Evolutionary conservation across 1,140 invertebrate species (phyloP).

Genomic region (Drosophila bocki): DNA sequence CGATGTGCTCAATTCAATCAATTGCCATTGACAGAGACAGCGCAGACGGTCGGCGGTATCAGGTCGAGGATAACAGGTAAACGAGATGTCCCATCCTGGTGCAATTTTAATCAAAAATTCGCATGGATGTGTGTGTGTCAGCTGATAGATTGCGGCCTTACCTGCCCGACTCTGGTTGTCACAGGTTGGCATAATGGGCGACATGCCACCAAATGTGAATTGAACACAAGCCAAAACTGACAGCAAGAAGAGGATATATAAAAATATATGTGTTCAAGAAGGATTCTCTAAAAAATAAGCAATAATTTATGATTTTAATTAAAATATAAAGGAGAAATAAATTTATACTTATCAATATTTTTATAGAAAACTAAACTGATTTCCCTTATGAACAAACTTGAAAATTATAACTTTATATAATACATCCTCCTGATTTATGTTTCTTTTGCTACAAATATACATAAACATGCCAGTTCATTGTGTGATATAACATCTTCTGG

Average conservation of each 20-base stretch:
- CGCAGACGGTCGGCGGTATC: neutral
- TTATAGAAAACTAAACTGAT: neutral
- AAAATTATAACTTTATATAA: neutral
- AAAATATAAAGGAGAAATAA: neutral
- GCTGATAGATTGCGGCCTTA: slow-evolving; percentile 28
- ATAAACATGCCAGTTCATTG: neutral
- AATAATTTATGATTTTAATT: neutral
- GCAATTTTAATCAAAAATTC: slow-evolving; percentile 63
- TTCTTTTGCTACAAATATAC: neutral
- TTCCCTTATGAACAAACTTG: neutral
- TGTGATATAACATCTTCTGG: neutral
- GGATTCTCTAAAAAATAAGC: no score
- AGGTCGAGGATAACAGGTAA: slow-evolving; percentile 12
- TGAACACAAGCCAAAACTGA: slow-evolving; percentile 2
- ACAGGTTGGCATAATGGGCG: slow-evolving; percentile 44
- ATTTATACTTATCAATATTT: neutral
- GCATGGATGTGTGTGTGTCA: slow-evolving; percentile 7
- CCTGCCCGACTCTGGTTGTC: slow-evolving; percentile 18
- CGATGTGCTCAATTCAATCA: slow-evolving; percentile 62
- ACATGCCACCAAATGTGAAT: slow-evolving; percentile 34
- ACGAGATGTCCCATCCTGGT: slow-evolving; percentile 5
- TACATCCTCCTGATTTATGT: neutral
- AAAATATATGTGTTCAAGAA: neutral
- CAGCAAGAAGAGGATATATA: neutral
- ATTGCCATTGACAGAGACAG: slow-evolving; percentile 45